Base-by-base conservation (phyloP, 2,888 invertebrate species). In the Brachypalpus laphriformis region DNA sequence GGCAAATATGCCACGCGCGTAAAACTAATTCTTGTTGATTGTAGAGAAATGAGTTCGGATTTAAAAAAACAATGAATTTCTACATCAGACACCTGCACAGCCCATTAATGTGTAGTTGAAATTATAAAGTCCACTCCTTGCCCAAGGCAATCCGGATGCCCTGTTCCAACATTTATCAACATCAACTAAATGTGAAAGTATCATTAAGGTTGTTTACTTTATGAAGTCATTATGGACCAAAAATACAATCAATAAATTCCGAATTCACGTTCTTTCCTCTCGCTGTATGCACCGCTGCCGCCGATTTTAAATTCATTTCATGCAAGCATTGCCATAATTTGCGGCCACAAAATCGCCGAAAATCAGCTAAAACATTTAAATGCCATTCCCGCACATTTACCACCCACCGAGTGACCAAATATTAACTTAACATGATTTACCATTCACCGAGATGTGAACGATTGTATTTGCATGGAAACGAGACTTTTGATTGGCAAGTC, bases 401-500 rank as follows among this genome's bases (percentile, higher is more conserved):
- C 83, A 83, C 78, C 74, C 83, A 83, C 74, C 56, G 49, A 57
- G 63, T 70, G 57, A 74, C 68, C 78, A 78, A 68, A 83, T 68
- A 74, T 74, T 78, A 83, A 83, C 78, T 75, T 65, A 81, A 66
- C 70, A 81, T 56, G 51, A 70, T 80, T 66, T 83, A 71, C 16
- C 66, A 85, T 85, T 81, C 75, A 71, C 45, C 59, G 59, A 47
- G 71, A 63, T 70, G 74, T 63, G 28, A 80, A 59, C 70, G 61
- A 80, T 75, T 80, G 63, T 34, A 59, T 81, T 70, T 63, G 54
- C 65, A 59, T 54, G 20, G 51, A 45, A 75, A 75, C 34, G 68
- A 75, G 85, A 75, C 81, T 80, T 85, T 71, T 75, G 80, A 85
- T 76, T 85, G 85, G 85, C 85, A 75, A 45, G 5, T 34, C 20